Conservation (phyloP, 2,888 invertebrate genomes). For the Dolichopus griseipennis region DNA sequence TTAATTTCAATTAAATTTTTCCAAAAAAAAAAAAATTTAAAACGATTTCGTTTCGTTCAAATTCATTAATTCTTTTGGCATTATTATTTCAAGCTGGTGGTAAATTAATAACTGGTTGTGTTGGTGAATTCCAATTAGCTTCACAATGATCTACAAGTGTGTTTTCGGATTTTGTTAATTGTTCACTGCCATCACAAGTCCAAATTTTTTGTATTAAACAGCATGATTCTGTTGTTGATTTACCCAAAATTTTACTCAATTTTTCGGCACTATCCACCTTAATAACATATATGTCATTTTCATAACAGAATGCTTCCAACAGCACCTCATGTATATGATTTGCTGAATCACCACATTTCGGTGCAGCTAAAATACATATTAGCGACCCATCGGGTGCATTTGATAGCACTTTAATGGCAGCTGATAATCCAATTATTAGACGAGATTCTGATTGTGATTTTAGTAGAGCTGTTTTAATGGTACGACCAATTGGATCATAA, state of each 20-base stretch:
- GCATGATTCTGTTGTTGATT: constrained; percentile 47
- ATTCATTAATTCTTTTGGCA: too few species aligned
- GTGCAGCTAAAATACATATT: constrained; percentile 60
- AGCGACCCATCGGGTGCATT: constrained; percentile 50
- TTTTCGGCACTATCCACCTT: constrained; percentile 53
- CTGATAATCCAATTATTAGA: constrained; percentile 41
- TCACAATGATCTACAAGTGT: constrained; percentile 59
- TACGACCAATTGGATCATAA: constrained; percentile 32
- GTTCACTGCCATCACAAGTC: constrained; percentile 33
- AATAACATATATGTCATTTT: constrained; percentile 67
- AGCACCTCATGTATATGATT: constrained; percentile 71
- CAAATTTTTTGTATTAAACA: constrained; percentile 42
- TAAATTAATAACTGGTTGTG: constrained; percentile 56
- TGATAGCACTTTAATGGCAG: constrained; percentile 38
- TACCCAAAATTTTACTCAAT: constrained; percentile 45
- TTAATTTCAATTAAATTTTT: too few species aligned
- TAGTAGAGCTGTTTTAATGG: constrained; percentile 36
- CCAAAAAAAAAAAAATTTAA: too few species aligned
- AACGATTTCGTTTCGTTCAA: too few species aligned
- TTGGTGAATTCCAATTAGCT: constrained; percentile 53
- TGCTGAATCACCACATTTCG: constrained; percentile 60
- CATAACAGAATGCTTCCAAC: constrained; percentile 67
- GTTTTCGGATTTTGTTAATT: constrained; percentile 53
- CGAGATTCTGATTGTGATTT: constrained; percentile 40
- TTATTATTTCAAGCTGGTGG: constrained; percentile 50